Conservation (phyloP, 2,797 vertebrate genomes). For the Trematomus bernacchii region DNA sequence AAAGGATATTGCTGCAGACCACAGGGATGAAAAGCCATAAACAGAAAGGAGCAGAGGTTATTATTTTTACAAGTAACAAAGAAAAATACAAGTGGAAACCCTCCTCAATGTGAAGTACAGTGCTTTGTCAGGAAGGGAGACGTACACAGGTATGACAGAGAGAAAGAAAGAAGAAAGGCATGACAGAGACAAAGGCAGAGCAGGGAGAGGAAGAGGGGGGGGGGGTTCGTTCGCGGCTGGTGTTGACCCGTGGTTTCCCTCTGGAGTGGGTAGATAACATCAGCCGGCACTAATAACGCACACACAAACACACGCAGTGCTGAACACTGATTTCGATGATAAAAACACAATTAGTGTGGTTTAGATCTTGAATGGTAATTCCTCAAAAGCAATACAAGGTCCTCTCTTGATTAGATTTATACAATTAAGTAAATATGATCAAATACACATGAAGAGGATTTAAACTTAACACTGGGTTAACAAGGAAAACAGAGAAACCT, state of each 20-base stretch:
- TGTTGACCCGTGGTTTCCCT: conserved; percentile 60
- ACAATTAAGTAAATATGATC: conserved; percentile 25
- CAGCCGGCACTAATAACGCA: conserved; percentile 47
- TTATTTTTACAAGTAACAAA: conserved; percentile 38
- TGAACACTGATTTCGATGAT: conserved; percentile 35
- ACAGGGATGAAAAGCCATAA: conserved; percentile 38
- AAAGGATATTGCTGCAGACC: conserved; percentile 56
- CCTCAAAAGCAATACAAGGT: conserved; percentile 1
- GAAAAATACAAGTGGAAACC: conserved; percentile 19
- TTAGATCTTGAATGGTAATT: conserved; percentile 33
- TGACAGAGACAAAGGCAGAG: conserved; percentile 68
- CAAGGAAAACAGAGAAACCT: background rate
- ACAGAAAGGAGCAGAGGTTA: background rate
- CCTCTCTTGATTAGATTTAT: conserved; percentile 12
- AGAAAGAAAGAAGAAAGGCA: conserved; percentile 41
- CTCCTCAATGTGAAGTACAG: conserved; percentile 4
- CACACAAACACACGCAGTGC: conserved; percentile 12
- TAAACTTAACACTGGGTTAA: conserved; percentile 6
- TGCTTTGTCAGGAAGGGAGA: conserved; percentile 25
- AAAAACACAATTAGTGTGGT: conserved; percentile 18
- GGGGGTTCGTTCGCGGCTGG: conserved; percentile 49
- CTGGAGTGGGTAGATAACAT: conserved; percentile 63
- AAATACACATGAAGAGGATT: conserved; percentile 1
- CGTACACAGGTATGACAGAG: conserved; percentile 35
- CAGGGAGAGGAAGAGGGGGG: conserved; percentile 34